Percentiles rank a stretch among this genome's conserved stretches.
phyloP scores from a whole-genome alignment of 2,888 invertebrate genomes.

The Plebejus argus region DNA sequence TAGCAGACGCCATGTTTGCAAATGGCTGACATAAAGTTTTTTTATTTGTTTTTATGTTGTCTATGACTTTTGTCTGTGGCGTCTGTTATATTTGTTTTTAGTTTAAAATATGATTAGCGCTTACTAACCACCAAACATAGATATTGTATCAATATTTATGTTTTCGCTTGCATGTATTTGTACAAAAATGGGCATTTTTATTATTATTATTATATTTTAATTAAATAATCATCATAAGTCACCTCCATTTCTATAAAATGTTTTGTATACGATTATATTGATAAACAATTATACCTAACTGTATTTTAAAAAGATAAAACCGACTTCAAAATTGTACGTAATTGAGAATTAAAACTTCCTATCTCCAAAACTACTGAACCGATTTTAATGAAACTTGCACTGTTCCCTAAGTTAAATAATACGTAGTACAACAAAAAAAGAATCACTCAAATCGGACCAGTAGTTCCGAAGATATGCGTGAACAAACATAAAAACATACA shows the following conservation, averaged over 20 bases:
- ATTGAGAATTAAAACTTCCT: no score
- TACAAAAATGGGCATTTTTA: slow-evolving; percentile 78
- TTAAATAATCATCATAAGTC: slow-evolving; percentile 46
- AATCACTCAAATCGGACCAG: no score
- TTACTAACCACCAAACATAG: slow-evolving; percentile 64
- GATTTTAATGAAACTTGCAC: no score
- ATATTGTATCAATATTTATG: slow-evolving; percentile 57
- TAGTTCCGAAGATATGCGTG: no score
- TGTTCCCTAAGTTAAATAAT: no score
- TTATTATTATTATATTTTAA: slow-evolving; percentile 42
- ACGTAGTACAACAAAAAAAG: no score
- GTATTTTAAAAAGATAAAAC: no score
- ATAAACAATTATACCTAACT: no score
- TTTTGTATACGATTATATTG: slow-evolving; percentile 14
- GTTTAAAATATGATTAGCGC: slow-evolving; percentile 43
- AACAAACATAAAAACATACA: no score
- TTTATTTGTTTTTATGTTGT: neutral
- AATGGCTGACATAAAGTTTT: slow-evolving; percentile 39
- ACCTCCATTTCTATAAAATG: slow-evolving; percentile 75
- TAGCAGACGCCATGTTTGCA: slow-evolving; percentile 16
- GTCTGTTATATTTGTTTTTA: slow-evolving; percentile 22
- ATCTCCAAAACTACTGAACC: no score
- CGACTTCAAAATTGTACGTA: no score
- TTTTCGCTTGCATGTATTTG: slow-evolving; percentile 54
- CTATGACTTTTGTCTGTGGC: slow-evolving; percentile 3